Evolutionary conservation across 2,888 invertebrate genomes (phyloP).

Genomic region (Cantharis lateralis): DNA sequence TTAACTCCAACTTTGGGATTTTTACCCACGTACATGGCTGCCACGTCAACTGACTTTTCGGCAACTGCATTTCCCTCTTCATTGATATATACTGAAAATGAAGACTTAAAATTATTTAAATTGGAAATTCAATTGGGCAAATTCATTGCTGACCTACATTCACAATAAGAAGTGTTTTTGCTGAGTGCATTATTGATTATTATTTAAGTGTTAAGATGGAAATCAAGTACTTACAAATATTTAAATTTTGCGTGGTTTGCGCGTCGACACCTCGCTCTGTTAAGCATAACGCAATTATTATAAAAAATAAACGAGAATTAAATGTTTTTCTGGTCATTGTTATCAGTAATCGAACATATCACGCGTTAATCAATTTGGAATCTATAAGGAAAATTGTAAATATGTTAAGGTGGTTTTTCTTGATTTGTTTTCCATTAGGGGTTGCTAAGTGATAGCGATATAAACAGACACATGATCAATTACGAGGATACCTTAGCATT

Average conservation of each 20-base stretch:
- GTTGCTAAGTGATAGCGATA: slow-evolving; percentile 42
- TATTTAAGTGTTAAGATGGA: not conserved
- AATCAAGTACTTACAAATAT: slow-evolving; percentile 66
- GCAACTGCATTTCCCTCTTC: slow-evolving; percentile 75
- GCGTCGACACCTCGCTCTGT: slow-evolving; percentile 12
- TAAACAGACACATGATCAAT: slow-evolving; percentile 41
- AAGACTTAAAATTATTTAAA: not conserved
- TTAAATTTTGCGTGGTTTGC: slow-evolving; percentile 76
- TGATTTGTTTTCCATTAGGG: slow-evolving; percentile 11
- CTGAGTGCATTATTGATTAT: not conserved
- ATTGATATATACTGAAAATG: slow-evolving; percentile 69
- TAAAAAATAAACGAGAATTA: slow-evolving; percentile 1
- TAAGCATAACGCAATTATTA: slow-evolving; percentile 5
- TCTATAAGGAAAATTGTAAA: not conserved
- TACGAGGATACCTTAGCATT: slow-evolving; percentile 25
- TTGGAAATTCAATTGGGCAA: not conserved
- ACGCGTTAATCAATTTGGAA: not conserved
- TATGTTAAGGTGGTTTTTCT: not conserved
- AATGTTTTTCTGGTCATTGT: slow-evolving; percentile 5
- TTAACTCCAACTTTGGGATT: slow-evolving; percentile 71
- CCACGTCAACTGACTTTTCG: slow-evolving; percentile 72
- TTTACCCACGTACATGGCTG: slow-evolving; percentile 70
- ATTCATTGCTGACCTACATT: not conserved
- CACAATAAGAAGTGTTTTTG: not conserved
- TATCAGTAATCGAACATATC: not conserved